These are phyloP conservation scores for Pomatostomus ruficeps DNA, from an alignment of 2,113 vertebrate species.

Conservation along the genomic window DNA sequence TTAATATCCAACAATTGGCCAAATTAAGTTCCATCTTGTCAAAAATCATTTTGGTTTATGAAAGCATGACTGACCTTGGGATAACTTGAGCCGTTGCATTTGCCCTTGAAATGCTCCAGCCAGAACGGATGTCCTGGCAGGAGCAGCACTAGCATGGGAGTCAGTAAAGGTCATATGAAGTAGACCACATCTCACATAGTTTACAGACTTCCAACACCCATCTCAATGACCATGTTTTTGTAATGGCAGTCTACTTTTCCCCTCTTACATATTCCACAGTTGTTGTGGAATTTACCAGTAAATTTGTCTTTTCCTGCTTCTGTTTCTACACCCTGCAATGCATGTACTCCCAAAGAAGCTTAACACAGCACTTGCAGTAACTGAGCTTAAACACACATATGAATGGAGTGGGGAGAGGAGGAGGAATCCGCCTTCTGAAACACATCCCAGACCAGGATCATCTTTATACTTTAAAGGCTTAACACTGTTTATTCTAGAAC, in stretches of 20 bases:
- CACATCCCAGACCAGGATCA: background rate
- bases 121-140: background rate
- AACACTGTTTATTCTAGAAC: background rate
- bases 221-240: background rate
- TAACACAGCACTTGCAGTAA: background rate
- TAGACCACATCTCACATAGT: background rate
- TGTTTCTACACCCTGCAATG: background rate
- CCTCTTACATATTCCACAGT: background rate
- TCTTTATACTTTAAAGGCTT: background rate
- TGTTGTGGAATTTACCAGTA: background rate
- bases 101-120: background rate
- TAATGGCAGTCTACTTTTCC: background rate
- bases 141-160: background rate
- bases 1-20: background rate
- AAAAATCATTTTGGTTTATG: background rate
- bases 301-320: background rate
- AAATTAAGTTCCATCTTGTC: background rate
- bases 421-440: background rate
- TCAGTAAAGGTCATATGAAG: background rate
- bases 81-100: background rate
- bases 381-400: background rate
- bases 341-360: background rate
- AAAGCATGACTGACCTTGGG: background rate
- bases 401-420: background rate
- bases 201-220: background rate